phyloP scores from a whole-genome alignment of 1,140 invertebrate species.

The Diorhabda carinulata region DNA sequence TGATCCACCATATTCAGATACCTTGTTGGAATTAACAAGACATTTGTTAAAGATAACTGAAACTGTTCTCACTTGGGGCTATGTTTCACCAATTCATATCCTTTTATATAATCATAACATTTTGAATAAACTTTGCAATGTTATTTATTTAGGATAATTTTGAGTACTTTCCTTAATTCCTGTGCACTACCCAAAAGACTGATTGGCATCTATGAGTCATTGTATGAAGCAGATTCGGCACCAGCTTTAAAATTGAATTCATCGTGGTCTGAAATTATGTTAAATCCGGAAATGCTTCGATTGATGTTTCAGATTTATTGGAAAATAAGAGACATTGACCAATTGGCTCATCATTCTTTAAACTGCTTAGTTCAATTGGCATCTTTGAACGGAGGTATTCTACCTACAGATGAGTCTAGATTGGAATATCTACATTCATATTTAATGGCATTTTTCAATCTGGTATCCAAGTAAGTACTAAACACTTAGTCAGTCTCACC shows the following conservation, averaged over 20 bases:
- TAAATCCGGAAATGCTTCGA: conserved; percentile 67
- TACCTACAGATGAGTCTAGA: conserved; percentile 57
- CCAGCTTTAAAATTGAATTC: conserved; percentile 59
- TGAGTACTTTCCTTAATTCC: conserved; percentile 50
- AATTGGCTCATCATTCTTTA: conserved; percentile 70
- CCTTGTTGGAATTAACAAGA: conserved; percentile 35
- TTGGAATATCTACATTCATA: conserved; percentile 70
- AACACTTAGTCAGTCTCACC: not conserved
- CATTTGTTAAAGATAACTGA: conserved; percentile 43
- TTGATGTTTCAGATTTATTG: conserved; percentile 82
- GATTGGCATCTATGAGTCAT: conserved; percentile 66
- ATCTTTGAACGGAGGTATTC: conserved; percentile 67
- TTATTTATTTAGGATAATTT: not conserved
- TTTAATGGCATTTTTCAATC: conserved; percentile 64
- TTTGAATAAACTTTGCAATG: not conserved
- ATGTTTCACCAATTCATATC: conserved; percentile 53
- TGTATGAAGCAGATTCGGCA: conserved; percentile 63
- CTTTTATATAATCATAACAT: conserved; percentile 47
- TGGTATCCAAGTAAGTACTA: conserved; percentile 53
- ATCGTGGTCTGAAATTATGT: conserved; percentile 72
- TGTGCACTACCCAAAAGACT: conserved; percentile 61
- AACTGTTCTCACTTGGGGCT: conserved; percentile 42
- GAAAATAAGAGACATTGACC: conserved; percentile 70
- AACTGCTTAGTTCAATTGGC: conserved; percentile 78
- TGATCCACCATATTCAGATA: conserved; percentile 39